phyloP scores from a whole-genome alignment of 2,888 invertebrate genomes.

The Acleris literana region DNA sequence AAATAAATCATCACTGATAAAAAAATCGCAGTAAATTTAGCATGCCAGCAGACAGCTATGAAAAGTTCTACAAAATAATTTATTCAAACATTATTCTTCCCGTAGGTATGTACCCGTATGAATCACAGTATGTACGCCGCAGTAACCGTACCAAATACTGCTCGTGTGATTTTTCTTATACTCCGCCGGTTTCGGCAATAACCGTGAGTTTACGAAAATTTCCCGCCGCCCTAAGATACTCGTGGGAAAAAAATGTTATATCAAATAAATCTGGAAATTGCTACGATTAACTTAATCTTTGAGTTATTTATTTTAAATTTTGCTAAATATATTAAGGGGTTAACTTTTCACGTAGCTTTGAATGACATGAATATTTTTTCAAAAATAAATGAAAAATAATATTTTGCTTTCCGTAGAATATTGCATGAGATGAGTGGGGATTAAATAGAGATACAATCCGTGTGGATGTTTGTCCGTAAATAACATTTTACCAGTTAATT shows the following conservation, averaged over 20 bases:
- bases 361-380: too few species aligned
- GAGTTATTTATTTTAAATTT: conserved; percentile 33
- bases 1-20: too few species aligned
- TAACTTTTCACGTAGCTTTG: background rate
- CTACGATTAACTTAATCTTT: conserved; percentile 31
- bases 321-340: conserved; percentile 10
- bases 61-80: too few species aligned
- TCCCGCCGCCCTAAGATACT: conserved; percentile 23
- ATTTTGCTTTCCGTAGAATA: background rate
- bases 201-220: conserved; percentile 27
- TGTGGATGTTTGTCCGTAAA: conserved; percentile 9
- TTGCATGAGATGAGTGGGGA: conserved; percentile 1
- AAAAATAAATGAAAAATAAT: background rate
- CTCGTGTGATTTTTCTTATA: conserved; percentile 14
- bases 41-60: too few species aligned
- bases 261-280: conserved; percentile 18
- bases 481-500: conserved; percentile 11
- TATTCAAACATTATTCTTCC: too few species aligned
- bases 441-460: conserved; percentile 8
- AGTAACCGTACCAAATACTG: background rate
- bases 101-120: background rate
- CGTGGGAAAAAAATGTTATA: conserved; percentile 28
- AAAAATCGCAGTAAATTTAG: too few species aligned
- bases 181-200: conserved; percentile 21
- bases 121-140: background rate